A percentile compares a stretch with the other conserved stretches of the same genome.
phyloP scores from a whole-genome alignment of 2,797 vertebrate genomes.

The Chaenodraco wilsoni region DNA sequence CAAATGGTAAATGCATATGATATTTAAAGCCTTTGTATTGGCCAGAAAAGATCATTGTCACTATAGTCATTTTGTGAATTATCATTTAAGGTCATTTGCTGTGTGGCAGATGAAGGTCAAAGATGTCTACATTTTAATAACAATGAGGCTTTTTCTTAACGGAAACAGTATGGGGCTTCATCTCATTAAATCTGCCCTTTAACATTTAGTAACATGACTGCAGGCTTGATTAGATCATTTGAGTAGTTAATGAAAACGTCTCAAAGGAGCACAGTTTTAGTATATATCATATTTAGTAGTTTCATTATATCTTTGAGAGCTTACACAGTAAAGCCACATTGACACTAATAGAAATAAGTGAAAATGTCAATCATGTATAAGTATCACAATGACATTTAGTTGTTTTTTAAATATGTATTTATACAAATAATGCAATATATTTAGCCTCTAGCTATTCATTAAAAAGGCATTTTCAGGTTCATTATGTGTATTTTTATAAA shows the following conservation, averaged over 20 bases:
- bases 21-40: not conserved
- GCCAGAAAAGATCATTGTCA: not conserved
- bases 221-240: constrained; percentile 33
- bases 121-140: constrained; percentile 45
- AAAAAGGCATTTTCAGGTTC: too few relatives aligned
- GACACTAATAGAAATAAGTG: not conserved
- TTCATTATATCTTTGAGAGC: not conserved
- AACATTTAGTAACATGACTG: constrained; percentile 18
- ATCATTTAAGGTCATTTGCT: constrained; percentile 30
- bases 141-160: constrained; percentile 48
- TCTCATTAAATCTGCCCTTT: constrained; percentile 59
- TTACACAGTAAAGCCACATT: not conserved
- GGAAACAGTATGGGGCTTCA: constrained; percentile 29
- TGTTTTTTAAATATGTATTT: not conserved
- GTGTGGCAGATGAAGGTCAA: constrained; percentile 37
- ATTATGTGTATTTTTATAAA: too few relatives aligned
- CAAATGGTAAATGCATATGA: not conserved
- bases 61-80: not conserved
- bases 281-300: too few relatives aligned
- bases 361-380: not conserved
- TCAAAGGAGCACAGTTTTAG: constrained; percentile 18
- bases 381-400: not conserved
- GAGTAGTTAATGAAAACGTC: constrained; percentile 33
- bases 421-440: not conserved
- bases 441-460: not conserved